Conservation (phyloP, 2,888 invertebrate genomes). For the Tachina grossa region DNA sequence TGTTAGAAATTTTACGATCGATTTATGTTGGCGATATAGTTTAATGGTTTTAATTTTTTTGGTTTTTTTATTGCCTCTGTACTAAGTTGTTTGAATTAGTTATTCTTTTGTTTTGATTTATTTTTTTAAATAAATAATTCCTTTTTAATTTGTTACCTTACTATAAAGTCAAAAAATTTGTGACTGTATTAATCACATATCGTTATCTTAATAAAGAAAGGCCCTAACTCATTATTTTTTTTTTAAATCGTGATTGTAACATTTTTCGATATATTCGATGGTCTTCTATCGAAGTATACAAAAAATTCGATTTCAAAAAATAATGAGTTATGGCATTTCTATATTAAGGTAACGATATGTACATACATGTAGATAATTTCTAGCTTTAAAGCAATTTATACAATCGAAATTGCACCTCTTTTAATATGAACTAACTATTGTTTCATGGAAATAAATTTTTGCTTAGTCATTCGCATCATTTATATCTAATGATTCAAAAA, state of each 20-base stretch:
- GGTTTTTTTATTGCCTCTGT: constrained; percentile 9
- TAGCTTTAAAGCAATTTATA: not conserved
- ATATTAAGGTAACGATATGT: too few species aligned
- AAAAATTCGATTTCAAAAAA: too few species aligned
- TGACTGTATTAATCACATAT: too few species aligned
- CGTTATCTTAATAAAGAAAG: too few species aligned
- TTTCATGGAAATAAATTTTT: constrained; percentile 17
- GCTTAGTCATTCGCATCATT: constrained; percentile 24
- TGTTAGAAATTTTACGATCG: constrained; percentile 56
- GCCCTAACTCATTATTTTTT: too few species aligned
- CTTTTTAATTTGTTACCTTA: not conserved
- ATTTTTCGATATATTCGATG: too few species aligned
- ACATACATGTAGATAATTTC: not conserved
- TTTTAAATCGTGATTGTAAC: too few species aligned
- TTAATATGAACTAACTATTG: not conserved
- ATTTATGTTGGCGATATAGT: constrained; percentile 59
- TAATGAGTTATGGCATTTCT: too few species aligned
- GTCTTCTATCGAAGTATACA: too few species aligned
- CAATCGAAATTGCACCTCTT: not conserved
- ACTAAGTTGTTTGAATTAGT: not conserved
- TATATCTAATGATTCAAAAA: not conserved
- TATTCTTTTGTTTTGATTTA: not conserved
- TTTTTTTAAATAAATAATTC: not conserved
- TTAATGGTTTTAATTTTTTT: constrained; percentile 48
- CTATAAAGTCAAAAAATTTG: too few species aligned